Evolutionary conservation across 2,797 vertebrate species (phyloP).

Genomic region (Sardinella longiceps): DNA sequence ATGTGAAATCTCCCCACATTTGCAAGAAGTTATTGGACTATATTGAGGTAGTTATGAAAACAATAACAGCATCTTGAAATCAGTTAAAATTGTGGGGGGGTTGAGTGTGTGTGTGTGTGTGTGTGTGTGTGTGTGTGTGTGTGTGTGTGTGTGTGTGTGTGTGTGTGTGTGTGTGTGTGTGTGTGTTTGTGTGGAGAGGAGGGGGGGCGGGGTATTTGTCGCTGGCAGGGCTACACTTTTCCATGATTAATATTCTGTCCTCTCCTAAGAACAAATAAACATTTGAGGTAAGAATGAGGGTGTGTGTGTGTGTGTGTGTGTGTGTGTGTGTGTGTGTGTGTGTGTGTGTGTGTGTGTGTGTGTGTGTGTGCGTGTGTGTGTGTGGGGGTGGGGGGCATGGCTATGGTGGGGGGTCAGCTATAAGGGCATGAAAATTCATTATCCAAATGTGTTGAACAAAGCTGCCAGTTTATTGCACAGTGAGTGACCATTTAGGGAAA

Average conservation of each 20-base stretch:
- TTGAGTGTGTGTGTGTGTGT: no score
- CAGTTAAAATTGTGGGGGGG: not conserved
- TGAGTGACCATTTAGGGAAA: conserved; percentile 79
- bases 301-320: no score
- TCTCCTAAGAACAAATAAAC: conserved; percentile 13
- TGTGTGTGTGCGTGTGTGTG: no score
- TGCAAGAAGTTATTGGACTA: not conserved
- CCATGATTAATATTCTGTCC: not conserved
- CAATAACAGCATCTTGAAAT: not conserved
- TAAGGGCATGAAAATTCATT: conserved; percentile 56
- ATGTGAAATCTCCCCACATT: not conserved
- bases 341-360: no score
- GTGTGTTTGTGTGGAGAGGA: no score
- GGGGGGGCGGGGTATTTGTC: not conserved
- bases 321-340: no score
- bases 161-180: no score
- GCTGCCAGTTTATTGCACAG: conserved; percentile 67
- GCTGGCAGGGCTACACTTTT: not conserved
- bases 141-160: no score
- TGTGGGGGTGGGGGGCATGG: not conserved
- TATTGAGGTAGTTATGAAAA: not conserved
- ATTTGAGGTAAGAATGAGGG: not conserved
- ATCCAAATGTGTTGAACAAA: conserved; percentile 60
- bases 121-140: no score
- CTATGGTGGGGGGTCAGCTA: not conserved